phyloP scores from a whole-genome alignment of 2,888 invertebrate genomes.

The Ariolimax columbianus region DNA sequence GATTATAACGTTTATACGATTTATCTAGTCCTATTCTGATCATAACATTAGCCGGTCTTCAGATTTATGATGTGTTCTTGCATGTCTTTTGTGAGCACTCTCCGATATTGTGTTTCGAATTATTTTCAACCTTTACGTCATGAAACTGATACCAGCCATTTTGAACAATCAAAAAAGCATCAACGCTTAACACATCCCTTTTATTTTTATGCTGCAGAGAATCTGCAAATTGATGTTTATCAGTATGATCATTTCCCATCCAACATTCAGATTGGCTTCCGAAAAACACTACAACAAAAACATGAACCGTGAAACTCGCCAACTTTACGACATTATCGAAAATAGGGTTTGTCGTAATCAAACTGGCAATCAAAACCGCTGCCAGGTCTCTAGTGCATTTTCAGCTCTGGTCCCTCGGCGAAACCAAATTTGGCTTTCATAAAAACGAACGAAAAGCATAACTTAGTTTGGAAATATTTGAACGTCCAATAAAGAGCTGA shows the following conservation, averaged over 20 bases:
- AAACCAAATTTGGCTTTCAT: conserved; percentile 14
- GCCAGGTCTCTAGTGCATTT: conserved; percentile 5
- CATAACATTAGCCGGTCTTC: too few species aligned
- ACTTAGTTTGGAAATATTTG: conserved; percentile 34
- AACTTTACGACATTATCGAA: conserved; percentile 21
- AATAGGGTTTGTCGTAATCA: conserved; percentile 28
- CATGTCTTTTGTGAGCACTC: too few species aligned
- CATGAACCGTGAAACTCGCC: neutral
- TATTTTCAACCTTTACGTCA: too few species aligned
- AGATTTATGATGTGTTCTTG: too few species aligned
- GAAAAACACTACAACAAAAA: neutral
- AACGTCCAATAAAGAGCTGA: conserved; percentile 21
- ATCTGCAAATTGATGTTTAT: neutral
- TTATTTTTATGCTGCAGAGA: neutral
- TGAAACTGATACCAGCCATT: neutral
- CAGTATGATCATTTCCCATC: neutral
- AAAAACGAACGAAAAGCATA: conserved; percentile 27
- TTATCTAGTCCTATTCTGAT: too few species aligned
- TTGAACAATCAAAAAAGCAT: neutral
- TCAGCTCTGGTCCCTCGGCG: neutral
- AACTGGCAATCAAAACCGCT: conserved; percentile 30
- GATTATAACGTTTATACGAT: too few species aligned
- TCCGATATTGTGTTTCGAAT: too few species aligned
- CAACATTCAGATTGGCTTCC: neutral
- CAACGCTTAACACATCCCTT: neutral